Evolutionary conservation across 2,888 invertebrate genomes (phyloP).

Genomic region (Aethes cnicana): DNA sequence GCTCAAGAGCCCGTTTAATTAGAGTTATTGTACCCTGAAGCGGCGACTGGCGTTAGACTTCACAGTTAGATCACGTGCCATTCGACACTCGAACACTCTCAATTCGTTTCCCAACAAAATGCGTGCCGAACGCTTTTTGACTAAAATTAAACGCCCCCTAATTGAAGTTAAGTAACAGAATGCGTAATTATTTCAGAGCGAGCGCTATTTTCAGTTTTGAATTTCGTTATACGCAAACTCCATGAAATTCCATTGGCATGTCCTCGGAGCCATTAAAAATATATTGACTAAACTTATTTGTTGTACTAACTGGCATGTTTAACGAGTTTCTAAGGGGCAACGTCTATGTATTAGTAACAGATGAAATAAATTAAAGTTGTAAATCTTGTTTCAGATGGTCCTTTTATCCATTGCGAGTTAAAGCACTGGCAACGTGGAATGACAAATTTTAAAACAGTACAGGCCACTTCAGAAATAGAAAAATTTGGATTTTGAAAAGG

Average conservation of each 20-base stretch:
- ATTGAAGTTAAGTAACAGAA: conserved; percentile 36
- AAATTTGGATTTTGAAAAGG: conserved; percentile 33
- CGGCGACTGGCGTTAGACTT: conserved; percentile 40
- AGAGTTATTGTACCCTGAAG: conserved; percentile 51
- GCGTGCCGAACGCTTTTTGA: conserved; percentile 45
- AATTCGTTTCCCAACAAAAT: conserved; percentile 46
- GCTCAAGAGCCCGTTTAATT: conserved; percentile 51
- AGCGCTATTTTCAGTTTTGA: conserved; percentile 27
- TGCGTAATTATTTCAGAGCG: conserved; percentile 26
- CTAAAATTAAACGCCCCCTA: conserved; percentile 36
- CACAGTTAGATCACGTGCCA: conserved; percentile 58
- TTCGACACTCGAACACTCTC: conserved; percentile 50
- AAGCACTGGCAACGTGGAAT: too few species aligned
- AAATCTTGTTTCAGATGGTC: conserved; percentile 58
- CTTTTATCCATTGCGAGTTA: too few species aligned
- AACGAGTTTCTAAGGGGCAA: too few species aligned
- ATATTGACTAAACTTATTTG: too few species aligned
- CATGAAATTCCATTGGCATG: too few species aligned
- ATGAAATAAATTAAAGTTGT: conserved; percentile 22
- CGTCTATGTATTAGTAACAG: too few species aligned
- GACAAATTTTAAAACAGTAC: too few species aligned
- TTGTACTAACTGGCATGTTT: too few species aligned
- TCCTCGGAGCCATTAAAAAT: too few species aligned
- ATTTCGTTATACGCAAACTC: too few species aligned
- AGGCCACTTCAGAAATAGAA: conserved; percentile 8